These are phyloP conservation scores for Pollicipes pollicipes DNA, from an alignment of 1,140 invertebrate species.

Conservation along the genomic window DNA sequence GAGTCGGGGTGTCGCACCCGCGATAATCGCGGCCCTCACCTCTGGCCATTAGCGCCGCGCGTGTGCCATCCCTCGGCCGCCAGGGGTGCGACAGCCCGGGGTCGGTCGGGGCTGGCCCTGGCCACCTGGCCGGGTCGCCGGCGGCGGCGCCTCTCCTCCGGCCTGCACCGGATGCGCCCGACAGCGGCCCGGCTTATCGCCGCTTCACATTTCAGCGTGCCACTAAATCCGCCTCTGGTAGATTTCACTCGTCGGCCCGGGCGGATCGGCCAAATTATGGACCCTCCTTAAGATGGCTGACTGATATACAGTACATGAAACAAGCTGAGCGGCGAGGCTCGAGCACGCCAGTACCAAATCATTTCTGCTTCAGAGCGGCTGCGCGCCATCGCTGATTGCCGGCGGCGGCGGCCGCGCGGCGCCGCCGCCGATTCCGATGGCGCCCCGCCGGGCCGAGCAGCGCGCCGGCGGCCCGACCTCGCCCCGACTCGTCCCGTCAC, in stretches of 20 bases:
- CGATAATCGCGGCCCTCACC: neutral
- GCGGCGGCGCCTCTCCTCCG: neutral
- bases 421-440: neutral
- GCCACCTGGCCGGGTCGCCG: neutral
- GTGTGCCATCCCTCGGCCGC: neutral
- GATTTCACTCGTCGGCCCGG: neutral
- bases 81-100: no score
- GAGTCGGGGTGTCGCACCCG: neutral
- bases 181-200: neutral
- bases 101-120: neutral
- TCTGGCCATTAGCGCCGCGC: neutral
- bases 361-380: neutral
- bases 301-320: slow-evolving; percentile 2
- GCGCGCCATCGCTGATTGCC: no score
- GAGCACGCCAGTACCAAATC: neutral
- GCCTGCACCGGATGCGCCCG: neutral
- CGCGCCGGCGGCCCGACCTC: no score
- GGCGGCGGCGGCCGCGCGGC: no score
- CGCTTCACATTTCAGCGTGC: neutral
- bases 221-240: neutral
- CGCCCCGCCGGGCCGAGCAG: no score
- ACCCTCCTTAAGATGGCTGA: neutral
- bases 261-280: neutral
- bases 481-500: neutral
- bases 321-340: neutral